Base-by-base conservation (phyloP, 2,888 invertebrate species). In the Choristoneura rosaceana region DNA sequence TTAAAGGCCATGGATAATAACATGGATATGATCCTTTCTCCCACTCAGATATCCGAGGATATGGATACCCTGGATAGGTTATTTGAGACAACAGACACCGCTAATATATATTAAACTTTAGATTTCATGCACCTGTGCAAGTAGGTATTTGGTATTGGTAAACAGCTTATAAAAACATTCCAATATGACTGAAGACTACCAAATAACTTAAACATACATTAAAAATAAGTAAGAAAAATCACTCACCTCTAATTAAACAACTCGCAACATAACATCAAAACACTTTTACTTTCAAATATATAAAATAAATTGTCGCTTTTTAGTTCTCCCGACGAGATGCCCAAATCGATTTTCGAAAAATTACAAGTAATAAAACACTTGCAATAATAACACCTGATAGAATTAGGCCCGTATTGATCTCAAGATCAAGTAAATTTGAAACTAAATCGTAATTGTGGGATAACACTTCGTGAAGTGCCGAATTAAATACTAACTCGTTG, bases 401-500 rank as follows among this genome's bases (percentile, higher is more conserved):
- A 77, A 84, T 79, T 79, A 81, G 76, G 83, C 86, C 83, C 80
- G 81, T 86, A 82, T 81, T 80, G 76, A 79, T 79, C 78, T 84
- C 81, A 81, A 82, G 81, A 84, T 84, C 80, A 77, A 84, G 77
- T 82, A 92, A 84, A 88, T 87, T 81, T 73, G 78, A 82, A 81
- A 91, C 78, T 82, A 87, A 80, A 64, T 84, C 82, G 77, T 90
- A 82, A 89, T 92, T 90, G 82, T 84, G 83, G 68, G 85, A 83
- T 74, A 92, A 78, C 78, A 93, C 86, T 86, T 93, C 90, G 80
- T 85, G 84, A 75, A 90, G 77, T 74, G 90, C 93, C 76, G 93
- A 89, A 87, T 88, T 90, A 78, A 87, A 86, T 78, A 93, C 76
- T 74, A 90, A 83, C 78, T 94, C 93, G 82, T 92, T 90, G 75